These are phyloP conservation scores for Neomicropteryx cornuta DNA, from an alignment of 1,140 invertebrate genomes.

Conservation along the genomic window DNA sequence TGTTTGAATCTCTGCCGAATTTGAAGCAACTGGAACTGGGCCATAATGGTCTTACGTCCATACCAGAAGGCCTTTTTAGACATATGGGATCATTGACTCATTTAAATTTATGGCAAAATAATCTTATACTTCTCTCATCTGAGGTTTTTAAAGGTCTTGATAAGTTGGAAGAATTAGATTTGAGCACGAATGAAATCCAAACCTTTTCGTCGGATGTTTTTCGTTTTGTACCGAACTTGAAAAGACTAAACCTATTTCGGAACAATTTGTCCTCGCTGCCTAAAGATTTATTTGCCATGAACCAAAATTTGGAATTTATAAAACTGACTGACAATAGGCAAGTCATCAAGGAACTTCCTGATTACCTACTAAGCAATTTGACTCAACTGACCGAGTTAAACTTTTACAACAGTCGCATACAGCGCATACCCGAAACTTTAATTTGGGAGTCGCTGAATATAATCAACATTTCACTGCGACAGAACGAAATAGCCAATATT, in stretches of 20 bases:
- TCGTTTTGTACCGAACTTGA: conserved; percentile 41
- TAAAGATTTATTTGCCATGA: conserved; percentile 42
- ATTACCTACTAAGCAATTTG: conserved; percentile 42
- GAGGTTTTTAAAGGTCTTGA: conserved; percentile 45
- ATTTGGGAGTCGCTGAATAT: conserved; percentile 43
- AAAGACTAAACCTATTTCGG: conserved; percentile 42
- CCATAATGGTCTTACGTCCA: conserved; percentile 42
- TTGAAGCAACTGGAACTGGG: conserved; percentile 49
- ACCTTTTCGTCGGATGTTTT: conserved; percentile 45
- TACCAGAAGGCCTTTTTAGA: conserved; percentile 45
- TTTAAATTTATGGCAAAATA: conserved; percentile 52
- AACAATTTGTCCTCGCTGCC: conserved; percentile 50
- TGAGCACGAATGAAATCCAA: conserved; percentile 48
- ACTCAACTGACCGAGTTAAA: conserved; percentile 38
- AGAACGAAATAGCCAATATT: conserved; percentile 42
- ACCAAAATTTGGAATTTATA: conserved; percentile 38
- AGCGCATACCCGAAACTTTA: conserved; percentile 41
- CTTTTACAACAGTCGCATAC: conserved; percentile 36
- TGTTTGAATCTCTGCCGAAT: conserved; percentile 41
- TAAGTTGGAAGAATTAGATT: conserved; percentile 45
- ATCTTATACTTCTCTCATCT: conserved; percentile 42
- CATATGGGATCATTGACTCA: conserved; percentile 43
- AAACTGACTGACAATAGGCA: conserved; percentile 44
- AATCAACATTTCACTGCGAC: conserved; percentile 40
- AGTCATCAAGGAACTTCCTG: conserved; percentile 40